These are phyloP conservation scores for Papilio aristodemus DNA, from an alignment of 1,140 invertebrate species.

Conservation along the genomic window DNA sequence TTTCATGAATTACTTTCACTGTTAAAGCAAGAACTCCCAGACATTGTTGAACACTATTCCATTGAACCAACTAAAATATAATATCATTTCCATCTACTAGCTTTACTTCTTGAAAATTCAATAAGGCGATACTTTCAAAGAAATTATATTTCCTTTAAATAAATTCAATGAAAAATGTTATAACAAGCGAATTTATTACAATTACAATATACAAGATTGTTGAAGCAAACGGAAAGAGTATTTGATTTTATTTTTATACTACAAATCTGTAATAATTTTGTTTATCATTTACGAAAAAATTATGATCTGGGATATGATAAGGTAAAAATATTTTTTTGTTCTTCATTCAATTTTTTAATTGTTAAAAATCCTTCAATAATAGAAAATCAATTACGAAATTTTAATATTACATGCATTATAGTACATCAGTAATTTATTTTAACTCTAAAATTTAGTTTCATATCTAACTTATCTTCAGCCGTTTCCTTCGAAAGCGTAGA, in stretches of 20 bases:
- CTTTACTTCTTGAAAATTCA: neutral
- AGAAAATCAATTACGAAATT: too few relatives aligned
- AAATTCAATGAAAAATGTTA: neutral
- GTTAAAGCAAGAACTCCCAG: slow-evolving; percentile 3
- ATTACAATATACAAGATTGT: neutral
- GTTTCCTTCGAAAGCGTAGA: too few relatives aligned
- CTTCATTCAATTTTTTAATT: too few relatives aligned
- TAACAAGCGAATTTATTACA: neutral
- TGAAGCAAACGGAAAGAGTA: neutral
- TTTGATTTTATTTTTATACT: neutral
- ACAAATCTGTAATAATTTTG: neutral
- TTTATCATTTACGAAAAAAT: too few relatives aligned
- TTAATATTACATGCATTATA: too few relatives aligned
- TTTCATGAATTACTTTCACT: neutral
- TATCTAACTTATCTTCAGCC: too few relatives aligned
- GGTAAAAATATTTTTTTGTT: too few relatives aligned
- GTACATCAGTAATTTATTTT: too few relatives aligned
- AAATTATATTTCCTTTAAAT: neutral
- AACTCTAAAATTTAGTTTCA: too few relatives aligned
- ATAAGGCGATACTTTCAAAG: slow-evolving; percentile 1
- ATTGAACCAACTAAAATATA: slow-evolving; percentile 9
- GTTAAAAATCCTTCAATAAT: too few relatives aligned
- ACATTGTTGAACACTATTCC: slow-evolving; percentile 11
- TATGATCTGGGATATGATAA: too few relatives aligned
- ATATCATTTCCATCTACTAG: neutral